Evolutionary conservation across 2,888 invertebrate species (phyloP).

Genomic region (Biston betularia): DNA sequence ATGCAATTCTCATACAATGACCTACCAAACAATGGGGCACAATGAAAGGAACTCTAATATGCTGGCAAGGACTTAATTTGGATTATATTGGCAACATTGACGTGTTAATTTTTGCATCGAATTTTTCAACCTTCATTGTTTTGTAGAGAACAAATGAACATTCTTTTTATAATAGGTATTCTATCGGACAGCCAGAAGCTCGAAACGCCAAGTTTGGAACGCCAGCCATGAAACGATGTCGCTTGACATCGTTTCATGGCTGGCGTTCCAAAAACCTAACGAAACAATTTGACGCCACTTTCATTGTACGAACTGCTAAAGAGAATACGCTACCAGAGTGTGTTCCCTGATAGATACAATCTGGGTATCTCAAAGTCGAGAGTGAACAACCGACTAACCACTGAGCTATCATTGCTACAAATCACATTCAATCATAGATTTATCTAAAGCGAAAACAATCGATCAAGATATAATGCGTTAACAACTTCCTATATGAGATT

Average conservation of each 20-base stretch:
- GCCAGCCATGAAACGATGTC: too few species aligned
- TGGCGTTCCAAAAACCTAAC: too few species aligned
- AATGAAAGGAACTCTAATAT: conserved; percentile 67
- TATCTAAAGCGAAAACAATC: conserved; percentile 53
- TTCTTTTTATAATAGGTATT: too few species aligned
- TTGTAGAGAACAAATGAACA: background rate
- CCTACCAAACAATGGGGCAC: conserved; percentile 68
- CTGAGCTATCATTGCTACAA: too few species aligned
- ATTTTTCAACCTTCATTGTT: background rate
- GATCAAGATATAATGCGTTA: conserved; percentile 46
- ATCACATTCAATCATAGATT: conserved; percentile 47
- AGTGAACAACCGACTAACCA: too few species aligned
- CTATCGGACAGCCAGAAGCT: background rate
- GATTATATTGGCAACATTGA: conserved; percentile 26
- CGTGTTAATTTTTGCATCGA: conserved; percentile 26
- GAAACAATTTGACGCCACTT: too few species aligned
- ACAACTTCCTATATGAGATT: conserved; percentile 54
- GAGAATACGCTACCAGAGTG: too few species aligned
- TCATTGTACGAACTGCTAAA: too few species aligned
- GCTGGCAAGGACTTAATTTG: conserved; percentile 42
- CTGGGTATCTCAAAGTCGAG: too few species aligned
- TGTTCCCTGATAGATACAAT: too few species aligned
- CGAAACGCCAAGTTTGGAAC: too few species aligned
- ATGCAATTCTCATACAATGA: conserved; percentile 66
- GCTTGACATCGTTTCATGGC: too few species aligned